Evolutionary conservation across 2,113 vertebrate species (phyloP).

Genomic region (Aplodontia rufa): DNA sequence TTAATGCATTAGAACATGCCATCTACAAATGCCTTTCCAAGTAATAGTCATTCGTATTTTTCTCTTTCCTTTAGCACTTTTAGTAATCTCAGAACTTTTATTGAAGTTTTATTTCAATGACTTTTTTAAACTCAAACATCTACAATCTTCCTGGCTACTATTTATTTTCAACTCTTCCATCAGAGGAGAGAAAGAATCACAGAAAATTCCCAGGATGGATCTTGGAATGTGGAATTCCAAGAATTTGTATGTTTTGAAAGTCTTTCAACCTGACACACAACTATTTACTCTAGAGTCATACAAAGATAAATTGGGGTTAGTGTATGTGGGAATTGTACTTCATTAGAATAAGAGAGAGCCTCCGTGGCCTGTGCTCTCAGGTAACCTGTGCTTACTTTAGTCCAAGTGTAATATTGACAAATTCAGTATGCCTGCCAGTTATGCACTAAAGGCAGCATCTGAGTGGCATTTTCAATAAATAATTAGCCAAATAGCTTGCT

Average conservation of each 20-base stretch:
- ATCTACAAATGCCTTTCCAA: background rate
- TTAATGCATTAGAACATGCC: background rate
- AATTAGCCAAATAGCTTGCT: conserved; percentile 67
- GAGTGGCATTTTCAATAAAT: conserved; percentile 70
- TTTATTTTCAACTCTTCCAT: background rate
- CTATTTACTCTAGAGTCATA: conserved; percentile 29
- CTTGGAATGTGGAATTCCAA: conserved; percentile 13
- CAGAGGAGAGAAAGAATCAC: background rate
- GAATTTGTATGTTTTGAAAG: conserved; percentile 52
- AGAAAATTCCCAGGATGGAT: background rate
- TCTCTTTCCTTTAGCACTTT: background rate
- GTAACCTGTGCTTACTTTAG: conserved; percentile 50
- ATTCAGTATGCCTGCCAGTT: conserved; percentile 61
- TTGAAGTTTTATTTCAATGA: background rate
- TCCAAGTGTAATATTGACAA: conserved; percentile 45
- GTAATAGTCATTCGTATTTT: background rate
- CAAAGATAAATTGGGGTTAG: conserved; percentile 49
- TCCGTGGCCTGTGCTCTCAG: background rate
- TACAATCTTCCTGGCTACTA: background rate
- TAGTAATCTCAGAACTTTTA: background rate
- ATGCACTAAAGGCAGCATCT: conserved; percentile 67
- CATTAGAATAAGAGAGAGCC: conserved; percentile 59
- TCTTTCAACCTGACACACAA: conserved; percentile 35
- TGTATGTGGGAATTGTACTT: conserved; percentile 45
- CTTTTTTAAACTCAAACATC: conserved; percentile 41